Evolutionary conservation across 2,888 invertebrate genomes (phyloP).

Genomic region (Drosophila glabriapex): DNA sequence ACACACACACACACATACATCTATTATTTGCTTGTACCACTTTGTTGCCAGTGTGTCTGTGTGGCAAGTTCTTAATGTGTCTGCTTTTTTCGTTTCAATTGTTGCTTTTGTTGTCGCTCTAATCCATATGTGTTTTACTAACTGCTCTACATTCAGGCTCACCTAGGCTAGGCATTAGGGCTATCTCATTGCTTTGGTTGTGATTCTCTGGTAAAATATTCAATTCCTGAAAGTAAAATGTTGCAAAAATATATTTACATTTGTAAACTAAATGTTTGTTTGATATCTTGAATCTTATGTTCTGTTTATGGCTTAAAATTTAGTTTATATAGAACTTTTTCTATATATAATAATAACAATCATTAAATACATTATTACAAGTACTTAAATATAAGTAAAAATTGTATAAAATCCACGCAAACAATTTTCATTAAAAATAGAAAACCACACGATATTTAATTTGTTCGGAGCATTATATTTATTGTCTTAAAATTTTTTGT

Average conservation of each 20-base stretch:
- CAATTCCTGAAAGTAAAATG: neutral
- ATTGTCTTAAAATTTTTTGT: neutral
- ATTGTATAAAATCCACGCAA: neutral
- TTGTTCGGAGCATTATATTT: neutral
- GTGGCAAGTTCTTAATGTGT: conserved; percentile 39
- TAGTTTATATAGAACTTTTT: neutral
- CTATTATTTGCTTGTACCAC: conserved; percentile 25
- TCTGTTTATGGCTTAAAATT: neutral
- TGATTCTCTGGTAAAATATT: neutral
- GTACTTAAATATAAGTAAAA: neutral
- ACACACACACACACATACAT: conserved; percentile 19
- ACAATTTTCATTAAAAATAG: neutral
- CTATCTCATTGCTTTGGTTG: neutral
- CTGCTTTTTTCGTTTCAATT: conserved; percentile 25
- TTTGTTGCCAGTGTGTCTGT: conserved; percentile 35
- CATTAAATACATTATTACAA: neutral
- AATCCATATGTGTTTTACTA: conserved; percentile 22
- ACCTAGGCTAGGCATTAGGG: neutral
- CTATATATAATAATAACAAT: no score
- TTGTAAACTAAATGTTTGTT: neutral
- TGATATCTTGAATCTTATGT: neutral
- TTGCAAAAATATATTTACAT: neutral
- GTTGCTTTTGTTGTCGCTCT: conserved; percentile 15
- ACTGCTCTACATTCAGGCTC: conserved; percentile 14
- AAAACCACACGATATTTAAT: neutral